Evolutionary conservation across 2,113 vertebrate genomes (phyloP).

Genomic region (Ovis canadensis): DNA sequence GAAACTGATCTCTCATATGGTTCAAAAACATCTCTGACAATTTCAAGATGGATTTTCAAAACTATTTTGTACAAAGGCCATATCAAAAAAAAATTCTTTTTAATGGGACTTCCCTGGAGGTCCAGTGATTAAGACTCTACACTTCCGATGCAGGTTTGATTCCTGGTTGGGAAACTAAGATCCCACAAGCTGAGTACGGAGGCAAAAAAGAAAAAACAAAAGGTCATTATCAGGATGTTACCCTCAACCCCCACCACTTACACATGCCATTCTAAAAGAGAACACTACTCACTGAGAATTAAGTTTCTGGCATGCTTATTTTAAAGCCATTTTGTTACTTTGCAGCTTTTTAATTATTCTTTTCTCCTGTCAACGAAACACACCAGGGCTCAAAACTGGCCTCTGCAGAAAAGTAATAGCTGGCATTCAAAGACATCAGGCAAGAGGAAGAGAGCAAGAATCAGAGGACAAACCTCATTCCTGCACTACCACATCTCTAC

Average conservation of each 20-base stretch:
- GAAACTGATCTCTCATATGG: neutral
- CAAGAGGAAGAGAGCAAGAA: neutral
- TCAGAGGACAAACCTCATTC: conserved; percentile 15
- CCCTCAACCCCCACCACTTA: neutral
- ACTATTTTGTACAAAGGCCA: neutral
- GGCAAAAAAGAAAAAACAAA: neutral
- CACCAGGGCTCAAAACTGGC: neutral
- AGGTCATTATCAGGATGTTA: neutral
- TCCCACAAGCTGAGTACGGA: neutral
- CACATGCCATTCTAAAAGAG: neutral
- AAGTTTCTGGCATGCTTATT: neutral
- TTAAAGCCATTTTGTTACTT: conserved; percentile 21
- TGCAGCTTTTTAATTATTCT: conserved; percentile 34
- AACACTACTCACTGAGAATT: neutral
- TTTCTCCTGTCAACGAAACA: conserved; percentile 2
- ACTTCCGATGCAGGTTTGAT: neutral
- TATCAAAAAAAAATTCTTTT: neutral
- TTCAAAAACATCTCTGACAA: conserved; percentile 32
- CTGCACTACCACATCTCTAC: neutral
- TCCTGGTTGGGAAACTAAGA: neutral
- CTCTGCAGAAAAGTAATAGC: conserved; percentile 7
- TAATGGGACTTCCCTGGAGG: neutral
- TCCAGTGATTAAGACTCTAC: neutral
- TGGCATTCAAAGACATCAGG: conserved; percentile 20
- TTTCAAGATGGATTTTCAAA: conserved; percentile 33